phyloP scores from a whole-genome alignment of 2,113 vertebrate species.

The Sciurus niger region DNA sequence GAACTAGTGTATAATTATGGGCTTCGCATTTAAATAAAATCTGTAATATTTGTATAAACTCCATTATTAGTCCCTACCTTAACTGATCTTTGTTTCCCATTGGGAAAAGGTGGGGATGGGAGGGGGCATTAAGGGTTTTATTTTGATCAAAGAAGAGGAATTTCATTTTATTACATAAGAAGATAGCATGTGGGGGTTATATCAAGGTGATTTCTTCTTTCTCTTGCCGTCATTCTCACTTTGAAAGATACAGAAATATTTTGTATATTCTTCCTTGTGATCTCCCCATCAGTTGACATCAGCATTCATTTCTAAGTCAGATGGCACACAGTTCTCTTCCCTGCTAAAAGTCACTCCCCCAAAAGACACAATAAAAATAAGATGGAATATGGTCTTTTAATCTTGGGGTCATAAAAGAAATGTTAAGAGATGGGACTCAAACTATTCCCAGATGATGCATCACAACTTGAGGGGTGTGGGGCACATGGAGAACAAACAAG shows the following conservation, averaged over 20 bases:
- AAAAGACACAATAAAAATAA: slow-evolving; percentile 57
- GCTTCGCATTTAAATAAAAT: neutral
- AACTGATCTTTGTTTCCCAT: neutral
- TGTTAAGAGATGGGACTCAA: neutral
- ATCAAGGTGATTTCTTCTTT: neutral
- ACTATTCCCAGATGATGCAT: slow-evolving; percentile 38
- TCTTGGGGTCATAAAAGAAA: slow-evolving; percentile 46
- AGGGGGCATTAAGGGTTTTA: neutral
- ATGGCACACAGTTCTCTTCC: neutral
- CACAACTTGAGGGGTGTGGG: neutral
- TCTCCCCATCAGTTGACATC: slow-evolving; percentile 22
- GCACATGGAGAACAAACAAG: neutral
- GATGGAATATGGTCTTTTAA: slow-evolving; percentile 50
- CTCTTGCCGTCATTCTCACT: neutral
- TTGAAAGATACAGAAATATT: slow-evolving; percentile 24
- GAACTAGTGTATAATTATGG: neutral
- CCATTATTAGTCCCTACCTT: neutral
- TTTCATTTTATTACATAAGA: neutral
- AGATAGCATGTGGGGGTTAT: neutral
- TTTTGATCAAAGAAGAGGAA: slow-evolving; percentile 51
- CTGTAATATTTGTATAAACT: neutral
- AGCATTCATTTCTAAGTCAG: slow-evolving; percentile 61
- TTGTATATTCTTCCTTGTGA: neutral
- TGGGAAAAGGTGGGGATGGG: neutral
- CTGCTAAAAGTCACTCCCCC: neutral